A percentile compares a stretch with the other conserved stretches of the same genome.
Evolutionary conservation across 2,888 invertebrate species (phyloP).

Genomic region (Scaptomyza cyrtandrae): DNA sequence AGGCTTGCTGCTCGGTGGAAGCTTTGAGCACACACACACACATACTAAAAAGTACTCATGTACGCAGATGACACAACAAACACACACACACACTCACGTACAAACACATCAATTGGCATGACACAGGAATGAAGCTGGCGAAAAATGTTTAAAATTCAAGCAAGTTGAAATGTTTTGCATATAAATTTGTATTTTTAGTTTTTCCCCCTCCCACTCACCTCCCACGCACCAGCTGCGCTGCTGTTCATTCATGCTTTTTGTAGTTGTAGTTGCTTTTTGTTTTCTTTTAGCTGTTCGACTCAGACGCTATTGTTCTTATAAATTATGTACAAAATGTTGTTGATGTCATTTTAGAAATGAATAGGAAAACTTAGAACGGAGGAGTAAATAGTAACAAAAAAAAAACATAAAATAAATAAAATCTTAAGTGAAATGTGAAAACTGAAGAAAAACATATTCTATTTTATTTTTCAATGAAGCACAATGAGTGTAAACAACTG

Average conservation of each 20-base stretch:
- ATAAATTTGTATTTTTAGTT: constrained; percentile 68
- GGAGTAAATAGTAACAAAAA: constrained; percentile 1
- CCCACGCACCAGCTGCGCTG: constrained; percentile 31
- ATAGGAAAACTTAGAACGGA: constrained; percentile 36
- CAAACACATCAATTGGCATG: constrained; percentile 43
- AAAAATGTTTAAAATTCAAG: constrained; percentile 66
- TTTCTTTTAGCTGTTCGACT: constrained; percentile 32
- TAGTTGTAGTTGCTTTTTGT: constrained; percentile 29
- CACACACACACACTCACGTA: constrained; percentile 3
- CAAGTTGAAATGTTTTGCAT: constrained; percentile 69
- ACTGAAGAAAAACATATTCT: not conserved
- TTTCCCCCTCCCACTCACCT: constrained; percentile 2
- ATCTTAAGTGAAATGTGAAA: constrained; percentile 1
- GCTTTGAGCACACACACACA: constrained; percentile 38
- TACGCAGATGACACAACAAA: constrained; percentile 22
- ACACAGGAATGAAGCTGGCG: constrained; percentile 52
- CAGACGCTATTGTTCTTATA: constrained; percentile 38
- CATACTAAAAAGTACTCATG: constrained; percentile 2
- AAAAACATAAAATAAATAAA: not conserved
- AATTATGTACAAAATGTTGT: constrained; percentile 64
- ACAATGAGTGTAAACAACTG: not conserved
- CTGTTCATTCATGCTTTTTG: constrained; percentile 57
- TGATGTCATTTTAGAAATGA: constrained; percentile 57
- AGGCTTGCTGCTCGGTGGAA: constrained; percentile 42
- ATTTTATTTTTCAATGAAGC: constrained; percentile 2